Evolutionary conservation across 2,113 vertebrate species (phyloP).

Genomic region (Chlorocebus sabaeus): DNA sequence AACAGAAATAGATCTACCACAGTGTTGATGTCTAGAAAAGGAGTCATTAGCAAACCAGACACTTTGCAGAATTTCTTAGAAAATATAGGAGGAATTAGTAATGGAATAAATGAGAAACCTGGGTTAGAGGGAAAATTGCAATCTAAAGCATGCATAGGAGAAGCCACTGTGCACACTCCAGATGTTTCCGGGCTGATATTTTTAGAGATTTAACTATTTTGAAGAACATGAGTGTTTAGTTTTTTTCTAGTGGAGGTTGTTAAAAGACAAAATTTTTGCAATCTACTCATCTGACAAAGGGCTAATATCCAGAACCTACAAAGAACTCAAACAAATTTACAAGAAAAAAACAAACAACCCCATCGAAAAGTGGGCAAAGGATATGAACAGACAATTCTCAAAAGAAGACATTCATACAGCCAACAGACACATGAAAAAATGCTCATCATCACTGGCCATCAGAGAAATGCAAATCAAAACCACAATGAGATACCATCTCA

Average conservation of each 20-base stretch:
- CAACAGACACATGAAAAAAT: no score
- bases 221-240: background rate
- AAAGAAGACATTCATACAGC: no score
- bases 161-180: background rate
- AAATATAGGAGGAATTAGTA: background rate
- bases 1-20: background rate
- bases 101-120: background rate
- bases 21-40: background rate
- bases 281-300: no score
- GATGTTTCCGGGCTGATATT: background rate
- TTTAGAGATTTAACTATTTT: background rate
- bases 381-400: no score
- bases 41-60: background rate
- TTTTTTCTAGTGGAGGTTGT: background rate
- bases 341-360: no score
- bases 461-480: no score
- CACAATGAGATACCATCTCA: no score
- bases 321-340: no score
- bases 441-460: no score
- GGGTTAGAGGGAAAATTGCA: rapidly evolving
- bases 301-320: no score
- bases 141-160: background rate
- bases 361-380: no score
- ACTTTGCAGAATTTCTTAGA: background rate
- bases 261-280: background rate